phyloP scores from a whole-genome alignment of 2,113 vertebrate genomes.

The Apteryx mantelli region DNA sequence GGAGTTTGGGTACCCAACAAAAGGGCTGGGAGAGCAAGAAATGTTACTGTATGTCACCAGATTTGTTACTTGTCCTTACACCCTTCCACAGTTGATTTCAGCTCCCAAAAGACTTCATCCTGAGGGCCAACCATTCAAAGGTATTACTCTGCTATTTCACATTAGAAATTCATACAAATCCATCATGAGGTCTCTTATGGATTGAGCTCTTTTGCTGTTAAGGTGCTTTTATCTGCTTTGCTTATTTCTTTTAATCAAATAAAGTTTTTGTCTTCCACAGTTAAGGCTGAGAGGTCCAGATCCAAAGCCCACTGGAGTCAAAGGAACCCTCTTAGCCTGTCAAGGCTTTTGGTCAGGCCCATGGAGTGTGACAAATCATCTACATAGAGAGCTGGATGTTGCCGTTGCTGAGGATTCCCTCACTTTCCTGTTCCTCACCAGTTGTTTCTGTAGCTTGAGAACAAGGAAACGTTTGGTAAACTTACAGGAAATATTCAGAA shows the following conservation, averaged over 20 bases:
- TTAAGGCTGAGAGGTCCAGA: background rate
- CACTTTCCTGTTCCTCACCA: background rate
- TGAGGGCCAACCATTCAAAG: background rate
- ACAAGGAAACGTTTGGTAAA: background rate
- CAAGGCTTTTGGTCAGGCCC: background rate
- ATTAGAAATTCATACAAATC: background rate
- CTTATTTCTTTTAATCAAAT: background rate
- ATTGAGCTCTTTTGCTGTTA: background rate
- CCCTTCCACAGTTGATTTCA: background rate
- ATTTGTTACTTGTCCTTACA: background rate
- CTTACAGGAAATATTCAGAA: background rate
- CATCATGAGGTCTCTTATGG: background rate
- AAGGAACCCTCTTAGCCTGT: background rate
- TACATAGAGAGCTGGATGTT: background rate
- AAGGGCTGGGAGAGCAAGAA: background rate
- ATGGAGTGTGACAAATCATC: rapidly evolving
- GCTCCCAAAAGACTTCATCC: background rate
- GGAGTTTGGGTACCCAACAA: background rate
- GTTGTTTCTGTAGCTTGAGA: background rate
- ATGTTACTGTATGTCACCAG: background rate
- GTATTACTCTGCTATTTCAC: background rate
- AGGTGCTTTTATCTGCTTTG: background rate
- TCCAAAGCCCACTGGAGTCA: background rate
- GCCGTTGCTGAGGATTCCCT: background rate
- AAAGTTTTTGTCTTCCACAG: background rate